phyloP scores from a whole-genome alignment of 2,888 invertebrate genomes.

The Eupithecia subumbrata region DNA sequence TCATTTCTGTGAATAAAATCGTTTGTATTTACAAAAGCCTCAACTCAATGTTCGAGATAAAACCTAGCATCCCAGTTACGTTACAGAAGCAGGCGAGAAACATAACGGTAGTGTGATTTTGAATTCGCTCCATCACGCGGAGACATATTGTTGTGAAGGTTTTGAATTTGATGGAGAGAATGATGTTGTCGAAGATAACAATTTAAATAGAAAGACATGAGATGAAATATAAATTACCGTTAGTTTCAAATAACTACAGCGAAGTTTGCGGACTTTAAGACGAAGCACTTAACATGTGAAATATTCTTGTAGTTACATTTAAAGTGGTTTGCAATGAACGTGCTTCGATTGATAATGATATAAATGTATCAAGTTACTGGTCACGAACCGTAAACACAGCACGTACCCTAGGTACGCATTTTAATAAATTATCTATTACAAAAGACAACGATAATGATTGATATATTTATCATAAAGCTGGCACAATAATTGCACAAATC shows the following conservation, averaged over 20 bases:
- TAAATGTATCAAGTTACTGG: constrained; percentile 58
- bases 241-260: not conserved
- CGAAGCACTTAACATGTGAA: constrained; percentile 14
- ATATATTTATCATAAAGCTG: not conserved
- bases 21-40: not conserved
- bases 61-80: not conserved
- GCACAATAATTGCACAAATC: not conserved
- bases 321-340: constrained; percentile 59
- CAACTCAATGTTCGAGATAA: not conserved
- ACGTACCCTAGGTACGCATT: constrained; percentile 47
- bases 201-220: constrained; percentile 11
- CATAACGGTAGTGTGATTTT: constrained; percentile 62
- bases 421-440: constrained; percentile 48
- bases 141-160: constrained; percentile 48
- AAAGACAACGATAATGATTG: constrained; percentile 9
- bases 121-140: constrained; percentile 54
- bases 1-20: not conserved
- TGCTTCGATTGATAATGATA: constrained; percentile 61
- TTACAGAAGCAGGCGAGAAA: constrained; percentile 15
- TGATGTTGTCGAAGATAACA: constrained; percentile 11
- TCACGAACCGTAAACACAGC: constrained; percentile 68
- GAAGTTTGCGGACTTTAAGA: not conserved
- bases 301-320: constrained; percentile 23
- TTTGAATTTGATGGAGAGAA: constrained; percentile 14
- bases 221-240: not conserved